Evolutionary conservation across 2,797 vertebrate species (phyloP).

Genomic region (Macropus fuliginosus): DNA sequence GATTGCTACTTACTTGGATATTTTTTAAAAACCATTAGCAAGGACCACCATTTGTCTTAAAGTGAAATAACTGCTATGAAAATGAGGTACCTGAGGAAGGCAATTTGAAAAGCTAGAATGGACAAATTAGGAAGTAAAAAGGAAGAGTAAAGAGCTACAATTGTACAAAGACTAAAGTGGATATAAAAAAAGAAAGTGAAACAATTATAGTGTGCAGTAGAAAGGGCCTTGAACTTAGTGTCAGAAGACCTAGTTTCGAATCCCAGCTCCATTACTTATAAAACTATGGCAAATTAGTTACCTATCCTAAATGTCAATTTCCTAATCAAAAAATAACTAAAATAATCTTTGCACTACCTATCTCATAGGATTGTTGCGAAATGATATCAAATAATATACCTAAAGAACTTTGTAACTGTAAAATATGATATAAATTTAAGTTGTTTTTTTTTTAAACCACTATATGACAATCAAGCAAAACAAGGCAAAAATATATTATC

Average conservation of each 20-base stretch:
- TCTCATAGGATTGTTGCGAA: neutral
- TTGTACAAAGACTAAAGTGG: neutral
- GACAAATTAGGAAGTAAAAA: conserved; percentile 54
- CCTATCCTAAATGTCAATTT: neutral
- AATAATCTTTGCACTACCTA: neutral
- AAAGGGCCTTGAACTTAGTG: neutral
- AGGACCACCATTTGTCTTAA: conserved; percentile 4
- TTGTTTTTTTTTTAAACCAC: neutral
- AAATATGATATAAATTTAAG: neutral
- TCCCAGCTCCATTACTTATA: neutral
- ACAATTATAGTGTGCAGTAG: neutral
- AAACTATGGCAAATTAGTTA: neutral
- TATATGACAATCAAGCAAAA: neutral
- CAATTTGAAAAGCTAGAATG: conserved; percentile 31
- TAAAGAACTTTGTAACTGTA: neutral
- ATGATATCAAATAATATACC: neutral
- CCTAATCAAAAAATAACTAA: neutral
- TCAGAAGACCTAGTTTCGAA: neutral
- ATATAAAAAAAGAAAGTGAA: neutral
- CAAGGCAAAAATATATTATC: neutral
- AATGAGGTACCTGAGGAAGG: conserved; percentile 22
- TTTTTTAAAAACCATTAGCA: neutral
- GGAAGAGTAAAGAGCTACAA: neutral
- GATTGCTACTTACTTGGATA: neutral
- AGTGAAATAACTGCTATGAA: conserved; percentile 18